These are phyloP conservation scores for Xanthia icteritia DNA, from an alignment of 2,888 invertebrate genomes.

Conservation along the genomic window DNA sequence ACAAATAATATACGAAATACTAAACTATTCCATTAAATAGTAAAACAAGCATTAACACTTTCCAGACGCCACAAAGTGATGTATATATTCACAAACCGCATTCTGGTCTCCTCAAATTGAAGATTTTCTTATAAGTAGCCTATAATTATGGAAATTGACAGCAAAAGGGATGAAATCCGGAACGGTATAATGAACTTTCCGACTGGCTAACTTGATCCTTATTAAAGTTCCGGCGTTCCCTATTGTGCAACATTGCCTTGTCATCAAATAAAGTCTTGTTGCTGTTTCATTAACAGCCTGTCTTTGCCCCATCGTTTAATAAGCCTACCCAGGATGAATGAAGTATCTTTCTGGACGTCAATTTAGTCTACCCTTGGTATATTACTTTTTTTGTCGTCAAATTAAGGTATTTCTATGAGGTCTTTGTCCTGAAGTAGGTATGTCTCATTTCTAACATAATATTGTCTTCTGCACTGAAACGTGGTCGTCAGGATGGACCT, in stretches of 20 bases:
- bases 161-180: background rate
- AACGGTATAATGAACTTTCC: conserved; percentile 35
- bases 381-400: conserved; percentile 8
- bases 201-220: conserved; percentile 51
- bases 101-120: background rate
- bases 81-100: too few species aligned
- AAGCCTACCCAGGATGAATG: conserved; percentile 10
- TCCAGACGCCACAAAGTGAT: background rate
- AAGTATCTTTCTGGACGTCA: conserved; percentile 13
- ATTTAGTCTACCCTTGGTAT: background rate
- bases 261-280: conserved; percentile 51
- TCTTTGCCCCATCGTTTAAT: conserved; percentile 22
- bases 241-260: conserved; percentile 30
- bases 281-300: conserved; percentile 37
- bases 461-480: background rate
- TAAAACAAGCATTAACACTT: background rate
- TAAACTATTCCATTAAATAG: background rate
- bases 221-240: conserved; percentile 41
- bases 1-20: background rate
- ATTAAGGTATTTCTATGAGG: conserved; percentile 3
- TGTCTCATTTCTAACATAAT: background rate
- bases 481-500: too few species aligned
- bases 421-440: background rate
- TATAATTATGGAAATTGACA: conserved; percentile 30
- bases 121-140: background rate